Base-by-base conservation (phyloP, 2,797 vertebrate species). In the Lemur catta region DNA sequence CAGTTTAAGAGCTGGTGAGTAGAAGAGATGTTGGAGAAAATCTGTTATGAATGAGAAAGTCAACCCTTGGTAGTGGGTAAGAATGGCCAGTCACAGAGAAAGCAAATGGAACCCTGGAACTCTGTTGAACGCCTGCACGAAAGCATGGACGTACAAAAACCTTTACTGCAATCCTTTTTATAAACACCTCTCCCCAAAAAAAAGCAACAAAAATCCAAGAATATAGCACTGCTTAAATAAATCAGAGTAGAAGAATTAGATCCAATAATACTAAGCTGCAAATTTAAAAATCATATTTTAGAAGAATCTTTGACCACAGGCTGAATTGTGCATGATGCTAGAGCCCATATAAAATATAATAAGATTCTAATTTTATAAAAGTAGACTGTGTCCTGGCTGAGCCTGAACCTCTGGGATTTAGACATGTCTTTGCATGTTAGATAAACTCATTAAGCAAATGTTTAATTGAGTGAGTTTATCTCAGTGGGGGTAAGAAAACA, bases 71-170 rank as follows among this genome's bases (percentile, higher is more conserved):
- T n/a, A 59, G 28, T 20, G 2, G 3, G 4, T 22, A 1, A 12
- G 28, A 75, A 65, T 4, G 43, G 12, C 17, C 12, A 3, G 18
- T 93, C 38, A 13, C 15, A 26, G 57, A 81, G 85, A 38, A 33
- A 38, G 13, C 41, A 8, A 0, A 13, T 10, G 13, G 18, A 28
- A 28, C 26, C 7, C 0, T 7, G 46, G 46, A 28, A 20, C 24
- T 41, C 13, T 7, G 30, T 18, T 28, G 26, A 26, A 4, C 13
- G 41, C 41, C 20, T n/a, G 8, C 28, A 8, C 2, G 26, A n/a
- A 81, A 3, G 28, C 24, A 6, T 2, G 50, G 33, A n/a, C 4
- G 12, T 4, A 33, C 69, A 43, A 26, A 57, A 46, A 46, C 12
- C 4, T 48, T 18, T 22, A 35, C 20, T 75, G 26, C 4, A 63